Evolutionary conservation across 2,888 invertebrate genomes (phyloP), one percentile per base, ranked within the genome.

Genomic region (Perithous albicinctus): DNA sequence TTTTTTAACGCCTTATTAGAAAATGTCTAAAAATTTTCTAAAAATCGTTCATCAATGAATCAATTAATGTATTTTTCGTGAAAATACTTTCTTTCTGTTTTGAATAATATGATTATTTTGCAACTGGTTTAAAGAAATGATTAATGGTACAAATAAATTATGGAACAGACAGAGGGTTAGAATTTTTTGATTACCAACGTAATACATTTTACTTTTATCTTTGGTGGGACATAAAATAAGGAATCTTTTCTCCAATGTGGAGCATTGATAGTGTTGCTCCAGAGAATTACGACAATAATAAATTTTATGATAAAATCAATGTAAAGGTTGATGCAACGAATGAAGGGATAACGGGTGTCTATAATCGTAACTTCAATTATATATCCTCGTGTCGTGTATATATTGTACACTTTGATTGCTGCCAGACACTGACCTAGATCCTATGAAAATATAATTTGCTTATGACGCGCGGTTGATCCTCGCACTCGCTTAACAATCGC

Each of bases 391-490:
- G 26, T 66, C 46, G 43, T 72, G 73, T 69, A 69, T 63, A 77
- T 69, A 69, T 63, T 15, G 48, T 54, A 63, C 63, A 74, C 63
- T 74, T 74, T 78, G 67, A 81, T 80, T 43, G 78, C 64, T 78
- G 29, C 43, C 66, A 32, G 77, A 78, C n/a, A n/a, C 70, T 82
- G 82, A 82, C 82, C 82, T 72, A 82, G 64, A 82, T 80, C 46
- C 56, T 59, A 80, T 43, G 70, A 78, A 82, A 82, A 82, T 61
- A 72, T 78, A 75, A 78, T 78, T 75, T 66, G 74, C 78, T 75
- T 72, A 29, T 70, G 66, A 75, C 78, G 61, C 26, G 32, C 18
- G 69, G 63, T 63, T 81, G 61, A 81, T 81, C 69, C 81, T 81
- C 48, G 48, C 29, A 43, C 54, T 74, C 78, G 74, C 51, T 78